Evolutionary conservation across 2,113 vertebrate species (phyloP).

Genomic region (Cheilinus undulatus): DNA sequence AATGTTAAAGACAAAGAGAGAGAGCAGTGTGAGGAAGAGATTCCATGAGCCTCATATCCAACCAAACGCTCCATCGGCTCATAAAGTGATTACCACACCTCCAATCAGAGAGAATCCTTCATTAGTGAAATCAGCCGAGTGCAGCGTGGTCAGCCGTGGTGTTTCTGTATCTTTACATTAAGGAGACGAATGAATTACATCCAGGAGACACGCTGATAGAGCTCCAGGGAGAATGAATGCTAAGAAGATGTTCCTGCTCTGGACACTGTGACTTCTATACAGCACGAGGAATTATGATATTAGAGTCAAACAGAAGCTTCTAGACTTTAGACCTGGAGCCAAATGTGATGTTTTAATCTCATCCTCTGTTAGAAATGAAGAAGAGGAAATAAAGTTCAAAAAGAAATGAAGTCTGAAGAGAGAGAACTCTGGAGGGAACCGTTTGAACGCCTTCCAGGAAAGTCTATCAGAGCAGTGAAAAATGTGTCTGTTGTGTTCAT

Average conservation of each 20-base stretch:
- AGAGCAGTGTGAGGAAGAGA: background rate
- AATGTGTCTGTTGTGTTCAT: too few relatives aligned
- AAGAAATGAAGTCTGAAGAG: background rate
- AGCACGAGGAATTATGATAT: background rate
- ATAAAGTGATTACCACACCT: slow-evolving; percentile 23
- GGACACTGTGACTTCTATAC: background rate
- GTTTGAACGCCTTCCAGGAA: background rate
- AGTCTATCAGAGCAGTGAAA: too few relatives aligned
- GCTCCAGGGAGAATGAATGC: slow-evolving; percentile 24
- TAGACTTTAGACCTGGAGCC: slow-evolving; percentile 16
- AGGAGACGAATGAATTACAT: slow-evolving; percentile 16
- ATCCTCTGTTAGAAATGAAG: background rate
- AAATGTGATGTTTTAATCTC: slow-evolving; percentile 13
- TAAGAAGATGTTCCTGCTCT: slow-evolving; percentile 20
- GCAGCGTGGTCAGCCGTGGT: background rate
- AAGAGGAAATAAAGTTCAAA: slow-evolving; percentile 11
- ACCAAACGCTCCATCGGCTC: slow-evolving; percentile 17
- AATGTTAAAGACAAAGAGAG: too few relatives aligned
- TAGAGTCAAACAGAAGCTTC: slow-evolving; percentile 13
- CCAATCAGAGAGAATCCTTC: slow-evolving; percentile 20
- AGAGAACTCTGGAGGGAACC: background rate
- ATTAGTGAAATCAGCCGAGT: slow-evolving; percentile 23
- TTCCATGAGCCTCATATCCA: slow-evolving; percentile 13
- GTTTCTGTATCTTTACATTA: slow-evolving; percentile 11
- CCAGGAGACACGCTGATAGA: slow-evolving; percentile 22